Evolutionary conservation across 2,888 invertebrate species (phyloP).

Genomic region (Heliconius ethilla): DNA sequence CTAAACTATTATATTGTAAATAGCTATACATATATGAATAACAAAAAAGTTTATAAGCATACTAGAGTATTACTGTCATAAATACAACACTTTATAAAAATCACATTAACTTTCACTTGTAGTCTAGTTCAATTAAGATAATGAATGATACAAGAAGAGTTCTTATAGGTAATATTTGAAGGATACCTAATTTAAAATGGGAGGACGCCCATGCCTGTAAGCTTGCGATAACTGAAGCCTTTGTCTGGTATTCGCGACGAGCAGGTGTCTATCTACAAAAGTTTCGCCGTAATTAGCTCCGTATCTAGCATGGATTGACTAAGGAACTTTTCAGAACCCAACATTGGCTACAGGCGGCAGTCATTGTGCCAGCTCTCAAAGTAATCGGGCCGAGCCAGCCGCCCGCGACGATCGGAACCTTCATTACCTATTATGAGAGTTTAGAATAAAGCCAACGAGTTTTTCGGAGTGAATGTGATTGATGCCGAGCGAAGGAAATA

Average conservation of each 20-base stretch:
- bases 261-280: slow-evolving; percentile 82
- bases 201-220: slow-evolving; percentile 63
- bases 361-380: slow-evolving; percentile 78
- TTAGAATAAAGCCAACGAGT: slow-evolving; percentile 82
- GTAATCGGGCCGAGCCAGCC: slow-evolving; percentile 78
- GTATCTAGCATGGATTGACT: slow-evolving; percentile 76
- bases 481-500: slow-evolving; percentile 80
- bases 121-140: slow-evolving; percentile 51
- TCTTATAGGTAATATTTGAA: slow-evolving; percentile 54
- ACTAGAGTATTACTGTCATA: not conserved
- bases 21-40: not conserved
- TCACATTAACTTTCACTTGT: slow-evolving; percentile 63
- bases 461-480: slow-evolving; percentile 82
- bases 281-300: slow-evolving; percentile 79
- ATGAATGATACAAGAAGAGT: slow-evolving; percentile 50
- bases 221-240: slow-evolving; percentile 78
- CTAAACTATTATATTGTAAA: not conserved
- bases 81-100: slow-evolving; percentile 62
- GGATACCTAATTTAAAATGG: slow-evolving; percentile 57
- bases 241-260: slow-evolving; percentile 76
- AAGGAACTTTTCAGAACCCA: slow-evolving; percentile 78
- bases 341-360: slow-evolving; percentile 76
- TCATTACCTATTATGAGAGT: slow-evolving; percentile 83
- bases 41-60: not conserved
- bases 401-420: slow-evolving; percentile 76